A percentile compares a stretch with the other conserved stretches of the same genome.
phyloP scores from a whole-genome alignment of 2,113 vertebrate genomes.

The Muntiacus muntjak region DNA sequence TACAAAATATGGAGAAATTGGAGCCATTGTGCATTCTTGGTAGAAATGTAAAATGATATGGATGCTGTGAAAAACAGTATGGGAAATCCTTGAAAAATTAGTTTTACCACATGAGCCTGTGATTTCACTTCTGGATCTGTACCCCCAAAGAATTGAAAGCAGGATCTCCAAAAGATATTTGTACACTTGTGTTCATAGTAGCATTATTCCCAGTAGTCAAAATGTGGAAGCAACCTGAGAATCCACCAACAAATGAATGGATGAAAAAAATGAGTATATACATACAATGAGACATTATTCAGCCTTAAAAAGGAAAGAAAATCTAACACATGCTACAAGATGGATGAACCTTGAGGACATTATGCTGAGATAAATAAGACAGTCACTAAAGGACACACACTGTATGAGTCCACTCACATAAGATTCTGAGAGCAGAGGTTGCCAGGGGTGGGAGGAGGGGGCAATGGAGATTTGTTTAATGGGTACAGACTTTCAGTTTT shows the following conservation, averaged over 20 bases:
- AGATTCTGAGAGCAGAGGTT: not conserved
- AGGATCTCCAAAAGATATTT: not conserved
- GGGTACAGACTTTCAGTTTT: not conserved
- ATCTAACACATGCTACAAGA: not conserved
- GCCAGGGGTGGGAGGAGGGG: not conserved
- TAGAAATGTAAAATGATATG: not conserved
- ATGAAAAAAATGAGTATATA: not conserved
- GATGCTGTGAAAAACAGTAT: not conserved
- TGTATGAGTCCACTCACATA: no score
- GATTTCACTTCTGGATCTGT: not conserved
- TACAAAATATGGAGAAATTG: not conserved
- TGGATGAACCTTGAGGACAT: not conserved
- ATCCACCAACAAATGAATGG: not conserved
- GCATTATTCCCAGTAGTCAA: not conserved
- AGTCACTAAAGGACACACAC: not conserved
- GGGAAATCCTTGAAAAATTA: not conserved
- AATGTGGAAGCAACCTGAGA: not conserved
- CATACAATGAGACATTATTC: not conserved
- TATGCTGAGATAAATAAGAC: not conserved
- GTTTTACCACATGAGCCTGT: not conserved
- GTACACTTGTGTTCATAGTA: not conserved
- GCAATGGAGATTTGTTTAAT: not conserved
- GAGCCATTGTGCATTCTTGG: not conserved
- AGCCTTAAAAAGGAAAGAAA: not conserved
- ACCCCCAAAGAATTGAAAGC: not conserved